Evolutionary conservation across 2,888 invertebrate genomes (phyloP).

Genomic region (Pseudoips prasinana): DNA sequence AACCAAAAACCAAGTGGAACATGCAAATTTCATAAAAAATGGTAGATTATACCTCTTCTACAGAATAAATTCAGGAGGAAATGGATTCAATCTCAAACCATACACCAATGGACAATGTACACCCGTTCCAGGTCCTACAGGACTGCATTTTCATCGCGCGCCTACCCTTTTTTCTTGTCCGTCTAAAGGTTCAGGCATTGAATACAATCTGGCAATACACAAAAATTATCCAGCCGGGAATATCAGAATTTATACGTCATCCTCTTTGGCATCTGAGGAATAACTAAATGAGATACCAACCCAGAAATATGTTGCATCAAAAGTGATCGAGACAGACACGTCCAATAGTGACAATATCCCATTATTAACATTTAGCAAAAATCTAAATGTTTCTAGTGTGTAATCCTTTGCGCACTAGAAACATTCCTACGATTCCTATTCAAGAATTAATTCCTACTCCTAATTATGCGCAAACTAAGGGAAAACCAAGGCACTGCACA

Average conservation of each 20-base stretch:
- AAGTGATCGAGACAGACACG: background rate
- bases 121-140: conserved; percentile 1
- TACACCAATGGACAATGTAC: background rate
- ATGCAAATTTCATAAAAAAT: background rate
- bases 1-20: background rate
- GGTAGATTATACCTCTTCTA: conserved; percentile 1
- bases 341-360: background rate
- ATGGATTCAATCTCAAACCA: conserved; percentile 1
- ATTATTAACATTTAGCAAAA: background rate
- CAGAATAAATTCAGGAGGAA: no score
- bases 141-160: background rate
- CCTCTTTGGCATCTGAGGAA: conserved; percentile 4
- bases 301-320: conserved; percentile 1
- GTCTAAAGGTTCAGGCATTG: conserved; percentile 4
- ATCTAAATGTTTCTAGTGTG: background rate
- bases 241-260: conserved; percentile 8
- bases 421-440: conserved; percentile 1
- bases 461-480: conserved; percentile 2
- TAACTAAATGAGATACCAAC: conserved; percentile 2
- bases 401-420: no score
- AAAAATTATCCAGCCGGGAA: conserved; percentile 4
- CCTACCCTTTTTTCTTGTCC: conserved; percentile 5
- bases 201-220: conserved; percentile 4
- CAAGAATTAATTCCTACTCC: conserved; percentile 5
- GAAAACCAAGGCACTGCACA: no score